Percentiles rank a stretch among this genome's conserved stretches.
phyloP scores from a whole-genome alignment of 2,113 vertebrate genomes.

The Upupa epops region DNA sequence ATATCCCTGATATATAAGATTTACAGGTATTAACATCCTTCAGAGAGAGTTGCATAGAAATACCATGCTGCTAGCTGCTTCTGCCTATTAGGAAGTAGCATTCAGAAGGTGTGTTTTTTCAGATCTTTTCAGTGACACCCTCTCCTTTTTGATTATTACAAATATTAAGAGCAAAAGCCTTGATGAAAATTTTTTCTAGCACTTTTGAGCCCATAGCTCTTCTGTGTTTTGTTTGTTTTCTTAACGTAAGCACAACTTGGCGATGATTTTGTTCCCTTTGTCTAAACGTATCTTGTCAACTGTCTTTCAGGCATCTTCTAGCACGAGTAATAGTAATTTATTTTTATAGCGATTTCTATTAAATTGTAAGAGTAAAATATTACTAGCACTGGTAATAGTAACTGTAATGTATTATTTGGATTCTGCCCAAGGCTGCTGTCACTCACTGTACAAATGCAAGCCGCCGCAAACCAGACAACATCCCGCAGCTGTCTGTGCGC shows the following conservation, averaged over 20 bases:
- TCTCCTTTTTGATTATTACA: background rate
- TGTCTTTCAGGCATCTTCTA: background rate
- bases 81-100: background rate
- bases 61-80: background rate
- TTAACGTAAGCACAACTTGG: background rate
- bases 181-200: background rate
- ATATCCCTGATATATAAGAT: background rate
- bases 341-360: too few relatives aligned
- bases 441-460: background rate
- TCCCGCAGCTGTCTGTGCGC: background rate
- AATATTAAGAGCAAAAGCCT: background rate
- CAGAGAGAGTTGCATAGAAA: background rate
- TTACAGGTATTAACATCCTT: background rate
- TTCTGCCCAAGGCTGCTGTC: constrained; percentile 31
- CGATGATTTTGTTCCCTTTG: background rate
- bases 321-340: background rate
- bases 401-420: background rate
- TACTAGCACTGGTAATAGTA: background rate
- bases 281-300: background rate
- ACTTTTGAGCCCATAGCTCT: background rate
- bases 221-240: background rate
- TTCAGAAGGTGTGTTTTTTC: background rate
- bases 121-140: background rate
- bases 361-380: too few relatives aligned
- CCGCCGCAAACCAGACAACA: background rate